Evolutionary conservation across 2,888 invertebrate species (phyloP).

Genomic region (Idaea aversata): DNA sequence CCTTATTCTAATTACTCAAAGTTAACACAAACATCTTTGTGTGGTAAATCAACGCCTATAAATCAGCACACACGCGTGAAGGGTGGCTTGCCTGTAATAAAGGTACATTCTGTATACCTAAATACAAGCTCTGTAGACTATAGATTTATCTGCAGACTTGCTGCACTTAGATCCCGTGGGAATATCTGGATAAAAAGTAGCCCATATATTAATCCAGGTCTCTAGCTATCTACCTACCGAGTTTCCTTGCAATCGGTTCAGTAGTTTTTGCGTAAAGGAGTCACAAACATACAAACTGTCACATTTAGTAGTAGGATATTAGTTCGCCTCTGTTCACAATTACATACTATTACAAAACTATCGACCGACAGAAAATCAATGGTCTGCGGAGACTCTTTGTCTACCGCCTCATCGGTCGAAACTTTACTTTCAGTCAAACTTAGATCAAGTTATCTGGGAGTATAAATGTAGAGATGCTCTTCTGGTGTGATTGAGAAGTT

Average conservation of each 20-base stretch:
- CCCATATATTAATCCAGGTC: too few species aligned
- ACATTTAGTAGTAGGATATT: neutral
- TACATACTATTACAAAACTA: neutral
- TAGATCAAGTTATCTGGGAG: conserved; percentile 62
- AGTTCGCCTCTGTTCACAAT: neutral
- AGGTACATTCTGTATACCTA: conserved; percentile 41
- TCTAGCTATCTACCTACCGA: too few species aligned
- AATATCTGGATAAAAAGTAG: too few species aligned
- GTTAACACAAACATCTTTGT: conserved; percentile 9
- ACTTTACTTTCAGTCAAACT: conserved; percentile 77
- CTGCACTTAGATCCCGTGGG: too few species aligned
- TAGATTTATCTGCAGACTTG: neutral
- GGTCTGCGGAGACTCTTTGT: conserved; percentile 63
- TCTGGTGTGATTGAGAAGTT: conserved; percentile 41
- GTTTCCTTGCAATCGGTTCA: too few species aligned
- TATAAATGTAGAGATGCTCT: conserved; percentile 25
- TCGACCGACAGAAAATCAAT: neutral
- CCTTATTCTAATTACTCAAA: conserved; percentile 9
- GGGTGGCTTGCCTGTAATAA: conserved; percentile 56
- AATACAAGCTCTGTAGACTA: conserved; percentile 4
- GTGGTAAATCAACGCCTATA: conserved; percentile 37
- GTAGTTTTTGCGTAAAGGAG: too few species aligned
- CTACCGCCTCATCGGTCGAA: conserved; percentile 66
- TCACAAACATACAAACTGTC: too few species aligned
- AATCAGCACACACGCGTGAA: conserved; percentile 50